These are phyloP conservation scores for Sarcophaga caerulescens DNA, from an alignment of 2,888 invertebrate genomes.

Conservation along the genomic window DNA sequence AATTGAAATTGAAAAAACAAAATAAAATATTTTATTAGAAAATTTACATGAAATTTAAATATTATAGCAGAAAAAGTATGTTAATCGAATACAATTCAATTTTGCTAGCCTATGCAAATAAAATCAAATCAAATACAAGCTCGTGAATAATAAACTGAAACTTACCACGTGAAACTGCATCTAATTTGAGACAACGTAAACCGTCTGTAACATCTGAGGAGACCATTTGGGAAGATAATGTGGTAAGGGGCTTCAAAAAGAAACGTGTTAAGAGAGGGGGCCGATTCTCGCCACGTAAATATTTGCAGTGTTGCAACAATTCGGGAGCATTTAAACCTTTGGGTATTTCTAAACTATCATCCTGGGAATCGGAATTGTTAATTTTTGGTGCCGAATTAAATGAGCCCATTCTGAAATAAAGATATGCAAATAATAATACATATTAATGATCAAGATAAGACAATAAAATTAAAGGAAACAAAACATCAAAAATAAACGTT, in stretches of 20 bases:
- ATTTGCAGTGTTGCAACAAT: constrained; percentile 83
- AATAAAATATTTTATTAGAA: not conserved
- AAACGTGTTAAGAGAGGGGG: constrained; percentile 81
- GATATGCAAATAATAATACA: not conserved
- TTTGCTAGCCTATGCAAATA: not conserved
- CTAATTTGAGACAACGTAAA: constrained; percentile 80
- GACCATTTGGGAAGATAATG: constrained; percentile 64
- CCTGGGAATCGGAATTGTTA: constrained; percentile 84
- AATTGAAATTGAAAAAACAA: not conserved
- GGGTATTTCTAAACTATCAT: constrained; percentile 83
- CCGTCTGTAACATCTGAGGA: constrained; percentile 79
- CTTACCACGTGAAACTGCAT: constrained; percentile 82
- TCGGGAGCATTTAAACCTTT: constrained; percentile 81
- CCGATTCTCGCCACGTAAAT: constrained; percentile 81
- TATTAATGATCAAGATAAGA: not conserved
- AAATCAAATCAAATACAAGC: not conserved
- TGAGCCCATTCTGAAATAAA: constrained; percentile 86
- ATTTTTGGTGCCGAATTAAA: constrained; percentile 87
- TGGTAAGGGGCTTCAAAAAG: constrained; percentile 75
- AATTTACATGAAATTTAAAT: constrained; percentile 30
- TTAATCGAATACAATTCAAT: constrained; percentile 46
- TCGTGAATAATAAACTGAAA: constrained; percentile 14
- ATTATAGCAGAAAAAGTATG: constrained; percentile 24
- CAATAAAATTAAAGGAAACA: not conserved
- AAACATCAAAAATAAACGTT: not conserved